Conservation (phyloP, 2,888 invertebrate species). For the Conus canariensis region DNA sequence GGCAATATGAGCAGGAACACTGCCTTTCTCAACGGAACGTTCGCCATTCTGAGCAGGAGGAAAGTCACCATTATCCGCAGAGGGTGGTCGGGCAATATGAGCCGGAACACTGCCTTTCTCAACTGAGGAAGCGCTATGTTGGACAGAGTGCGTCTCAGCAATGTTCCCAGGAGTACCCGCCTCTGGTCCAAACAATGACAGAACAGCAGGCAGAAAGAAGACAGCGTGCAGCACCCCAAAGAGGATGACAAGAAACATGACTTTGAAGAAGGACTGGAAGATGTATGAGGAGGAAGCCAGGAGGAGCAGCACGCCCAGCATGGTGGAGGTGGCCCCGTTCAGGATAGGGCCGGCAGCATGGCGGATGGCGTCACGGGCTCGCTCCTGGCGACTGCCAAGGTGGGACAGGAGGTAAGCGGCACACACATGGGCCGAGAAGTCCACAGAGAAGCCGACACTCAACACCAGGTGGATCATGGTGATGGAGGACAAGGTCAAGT, state of each 20-base stretch:
- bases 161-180: background rate
- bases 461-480: slow-evolving; percentile 74
- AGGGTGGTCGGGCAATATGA: too few relatives aligned
- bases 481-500: slow-evolving; percentile 66
- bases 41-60: too few relatives aligned
- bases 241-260: slow-evolving; percentile 36
- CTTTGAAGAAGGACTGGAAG: slow-evolving; percentile 38
- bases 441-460: slow-evolving; percentile 73
- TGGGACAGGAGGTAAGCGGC: slow-evolving; percentile 59
- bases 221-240: background rate
- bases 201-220: slow-evolving; percentile 19
- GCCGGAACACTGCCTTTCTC: too few relatives aligned
- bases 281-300: slow-evolving; percentile 28
- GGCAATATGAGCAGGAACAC: too few relatives aligned
- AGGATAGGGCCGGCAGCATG: slow-evolving; percentile 60
- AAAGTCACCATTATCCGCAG: too few relatives aligned
- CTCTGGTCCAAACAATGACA: slow-evolving; percentile 41
- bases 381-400: slow-evolving; percentile 43
- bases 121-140: too few relatives aligned
- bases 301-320: slow-evolving; percentile 25
- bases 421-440: slow-evolving; percentile 66
- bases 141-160: too few relatives aligned
- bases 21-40: too few relatives aligned
- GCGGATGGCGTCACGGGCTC: slow-evolving; percentile 53
- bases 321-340: slow-evolving; percentile 8